Base-by-base conservation (phyloP, 1,140 invertebrate genomes). In the Babylonia areolata region DNA sequence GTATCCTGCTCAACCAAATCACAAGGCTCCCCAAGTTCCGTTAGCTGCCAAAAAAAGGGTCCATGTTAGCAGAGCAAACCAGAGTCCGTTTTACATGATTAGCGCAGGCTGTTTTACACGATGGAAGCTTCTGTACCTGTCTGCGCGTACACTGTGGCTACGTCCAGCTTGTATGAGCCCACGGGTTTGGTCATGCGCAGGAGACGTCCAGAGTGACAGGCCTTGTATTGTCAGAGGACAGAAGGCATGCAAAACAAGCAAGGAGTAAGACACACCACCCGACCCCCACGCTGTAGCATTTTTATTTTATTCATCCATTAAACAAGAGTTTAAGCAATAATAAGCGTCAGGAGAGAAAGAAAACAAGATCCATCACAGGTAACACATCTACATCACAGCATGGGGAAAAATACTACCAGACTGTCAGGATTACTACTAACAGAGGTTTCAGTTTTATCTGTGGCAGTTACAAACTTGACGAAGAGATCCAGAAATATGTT, bases 101-200 rank as follows among this genome's bases (percentile, higher is more conserved):
- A 64, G 58, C 58, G 58, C 58, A 40, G 75, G 35, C 75, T 37
- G 35, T 40, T 77, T 28, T 39, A 77, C 75, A 77, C 20, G 75
- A 77, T 9, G 33, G 15, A 77, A 77, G 28, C 75, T 23, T 77
- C 28, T 39, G 94, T 96, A 98, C 97, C 97, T 96, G 96, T 95
- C 94, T 97, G 97, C 89, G 96, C 96, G 96, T 97, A 97, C 64
- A 97, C 97, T 5, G 97, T 98, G 73, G 96, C 97, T 87, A 97
- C 96, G 94, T 98, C 97, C 94, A 97, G 95, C 93, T 97, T 97
- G 96, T 97, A 97, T 94, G 95, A 96, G 89, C 97, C 97, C 94
- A 97, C 95, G 85, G 97, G 96, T 95, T 97, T 97, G 95, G 97
- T 97, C 88, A 96, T 96, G 89, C 97, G 96, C 87, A 97, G 85